A percentile compares a stretch with the other conserved stretches of the same genome.
phyloP scores from a whole-genome alignment of 2,113 vertebrate species.

The Limnothrissa miodon region DNA sequence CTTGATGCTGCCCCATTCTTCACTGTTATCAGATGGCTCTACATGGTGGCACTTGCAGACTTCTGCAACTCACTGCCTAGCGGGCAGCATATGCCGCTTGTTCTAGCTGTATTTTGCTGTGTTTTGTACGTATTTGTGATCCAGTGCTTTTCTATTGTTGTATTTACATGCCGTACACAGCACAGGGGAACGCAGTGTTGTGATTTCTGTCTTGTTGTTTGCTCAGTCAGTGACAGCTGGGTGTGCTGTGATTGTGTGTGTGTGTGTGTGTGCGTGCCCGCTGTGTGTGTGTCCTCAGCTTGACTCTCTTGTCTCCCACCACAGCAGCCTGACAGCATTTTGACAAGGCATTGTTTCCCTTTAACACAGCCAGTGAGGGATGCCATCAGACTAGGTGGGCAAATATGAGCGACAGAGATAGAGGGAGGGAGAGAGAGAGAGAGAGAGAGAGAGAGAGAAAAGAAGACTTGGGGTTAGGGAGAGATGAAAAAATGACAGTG shows the following conservation, averaged over 20 bases:
- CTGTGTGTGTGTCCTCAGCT: neutral
- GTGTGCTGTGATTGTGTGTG: neutral
- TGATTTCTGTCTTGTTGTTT: conserved; percentile 9
- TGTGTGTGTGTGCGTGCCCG: neutral
- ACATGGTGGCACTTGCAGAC: neutral
- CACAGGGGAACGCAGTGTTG: neutral
- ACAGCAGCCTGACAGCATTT: neutral
- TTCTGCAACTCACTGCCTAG: neutral
- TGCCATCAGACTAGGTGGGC: neutral
- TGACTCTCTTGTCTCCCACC: neutral
- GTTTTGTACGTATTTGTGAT: neutral
- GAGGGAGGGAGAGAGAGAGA: conserved; percentile 53
- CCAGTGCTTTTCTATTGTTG: neutral
- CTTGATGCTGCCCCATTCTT: neutral
- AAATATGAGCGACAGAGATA: conserved; percentile 31
- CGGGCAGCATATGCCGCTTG: neutral
- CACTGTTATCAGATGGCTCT: neutral
- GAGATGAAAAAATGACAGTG: conserved; percentile 43
- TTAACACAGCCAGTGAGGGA: neutral
- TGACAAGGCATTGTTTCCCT: conserved; percentile 1
- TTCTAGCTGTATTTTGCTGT: neutral
- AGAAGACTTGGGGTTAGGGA: conserved; percentile 50
- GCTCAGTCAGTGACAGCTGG: conserved; percentile 6
- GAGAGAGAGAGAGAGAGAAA: conserved; percentile 41
- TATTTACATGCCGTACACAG: neutral